Percentiles rank a stretch among this genome's conserved stretches.
Evolutionary conservation across 2,797 vertebrate genomes (phyloP).

Genomic region (Bradypodion pumilum): DNA sequence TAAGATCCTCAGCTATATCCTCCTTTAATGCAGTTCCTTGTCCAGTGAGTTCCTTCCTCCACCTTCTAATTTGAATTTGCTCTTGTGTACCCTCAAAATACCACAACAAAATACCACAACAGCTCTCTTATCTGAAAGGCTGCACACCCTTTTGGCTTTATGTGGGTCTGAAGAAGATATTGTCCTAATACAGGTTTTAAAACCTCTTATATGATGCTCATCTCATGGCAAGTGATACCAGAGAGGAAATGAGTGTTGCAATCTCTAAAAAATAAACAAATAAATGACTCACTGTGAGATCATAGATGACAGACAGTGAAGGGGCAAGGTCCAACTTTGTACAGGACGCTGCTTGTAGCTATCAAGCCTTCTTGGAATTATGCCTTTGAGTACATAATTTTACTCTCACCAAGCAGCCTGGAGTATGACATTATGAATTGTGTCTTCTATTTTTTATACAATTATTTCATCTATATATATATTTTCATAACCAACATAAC

Average conservation of each 20-base stretch:
- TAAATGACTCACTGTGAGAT: not conserved
- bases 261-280: not conserved
- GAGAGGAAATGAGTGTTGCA: not conserved
- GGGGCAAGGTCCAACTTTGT: too few species aligned
- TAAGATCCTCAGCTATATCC: too few species aligned
- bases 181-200: not conserved
- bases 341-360: not conserved
- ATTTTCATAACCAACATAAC: not conserved
- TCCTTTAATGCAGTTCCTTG: too few species aligned
- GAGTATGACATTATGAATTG: not conserved
- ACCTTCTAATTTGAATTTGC: too few species aligned
- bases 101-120: too few species aligned
- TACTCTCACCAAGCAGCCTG: not conserved
- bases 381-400: not conserved
- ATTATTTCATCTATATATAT: too few species aligned
- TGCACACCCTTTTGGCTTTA: not conserved
- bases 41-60: too few species aligned
- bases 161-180: not conserved
- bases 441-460: not conserved
- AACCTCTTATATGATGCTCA: not conserved
- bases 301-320: not conserved
- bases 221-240: not conserved
- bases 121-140: not conserved
- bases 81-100: too few species aligned
- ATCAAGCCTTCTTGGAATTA: not conserved